Percentiles rank a stretch among this genome's conserved stretches.
Evolutionary conservation across 2,797 vertebrate genomes (phyloP).

Genomic region (Nyctalus aviator): DNA sequence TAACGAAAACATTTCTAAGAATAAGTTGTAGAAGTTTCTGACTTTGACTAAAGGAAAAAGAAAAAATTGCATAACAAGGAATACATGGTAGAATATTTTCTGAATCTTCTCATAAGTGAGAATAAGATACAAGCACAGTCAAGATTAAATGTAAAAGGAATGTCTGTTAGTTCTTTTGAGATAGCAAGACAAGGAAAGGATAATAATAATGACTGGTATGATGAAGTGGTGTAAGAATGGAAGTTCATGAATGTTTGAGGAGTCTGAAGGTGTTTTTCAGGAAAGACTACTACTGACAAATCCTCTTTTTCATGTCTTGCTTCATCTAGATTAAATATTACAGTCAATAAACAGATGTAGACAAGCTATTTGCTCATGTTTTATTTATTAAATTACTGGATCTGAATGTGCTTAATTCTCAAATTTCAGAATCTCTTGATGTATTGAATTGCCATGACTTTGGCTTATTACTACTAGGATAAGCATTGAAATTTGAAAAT

Average conservation of each 20-base stretch:
- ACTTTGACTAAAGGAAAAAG: not conserved
- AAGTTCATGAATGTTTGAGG: not conserved
- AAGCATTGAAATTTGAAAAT: constrained; percentile 3
- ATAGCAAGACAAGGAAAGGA: not conserved
- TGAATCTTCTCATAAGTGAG: not conserved
- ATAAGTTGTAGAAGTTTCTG: not conserved
- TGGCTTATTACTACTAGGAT: not conserved
- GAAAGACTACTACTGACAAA: not conserved
- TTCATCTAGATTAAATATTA: not conserved
- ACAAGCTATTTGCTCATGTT: not conserved
- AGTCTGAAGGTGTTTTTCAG: not conserved
- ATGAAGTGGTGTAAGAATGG: not conserved
- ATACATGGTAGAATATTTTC: not conserved
- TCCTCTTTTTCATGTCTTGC: not conserved
- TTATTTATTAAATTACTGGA: not conserved
- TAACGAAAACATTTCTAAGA: not conserved
- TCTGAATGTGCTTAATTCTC: not conserved
- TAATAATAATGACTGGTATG: not conserved
- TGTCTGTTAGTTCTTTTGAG: not conserved
- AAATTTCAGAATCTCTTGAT: constrained; percentile 6
- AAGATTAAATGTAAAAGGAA: not conserved
- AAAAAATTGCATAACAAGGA: not conserved
- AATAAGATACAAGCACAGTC: not conserved
- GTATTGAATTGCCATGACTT: not conserved
- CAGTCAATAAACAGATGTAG: not conserved